Evolutionary conservation across 2,797 vertebrate species (phyloP).

Genomic region (Tinamus major): DNA sequence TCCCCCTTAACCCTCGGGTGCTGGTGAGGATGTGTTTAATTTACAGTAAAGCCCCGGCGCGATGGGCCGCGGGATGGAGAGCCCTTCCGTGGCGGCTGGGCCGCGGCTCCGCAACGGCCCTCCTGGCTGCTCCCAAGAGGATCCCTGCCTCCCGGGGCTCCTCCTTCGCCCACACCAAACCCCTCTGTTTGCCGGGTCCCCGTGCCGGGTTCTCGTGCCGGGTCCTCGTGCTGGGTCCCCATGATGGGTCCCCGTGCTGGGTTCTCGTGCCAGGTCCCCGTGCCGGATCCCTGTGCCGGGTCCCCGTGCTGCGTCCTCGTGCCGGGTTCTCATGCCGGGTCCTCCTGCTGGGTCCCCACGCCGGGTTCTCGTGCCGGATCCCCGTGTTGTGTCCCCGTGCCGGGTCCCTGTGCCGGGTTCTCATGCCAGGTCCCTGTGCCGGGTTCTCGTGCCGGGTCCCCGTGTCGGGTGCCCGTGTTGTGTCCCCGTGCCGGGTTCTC

Average conservation of each 20-base stretch:
- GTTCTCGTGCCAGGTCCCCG: accelerated
- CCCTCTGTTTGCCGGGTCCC: too few species aligned
- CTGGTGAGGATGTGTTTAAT: constrained; percentile 64
- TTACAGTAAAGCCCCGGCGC: constrained; percentile 62
- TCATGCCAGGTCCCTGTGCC: background rate
- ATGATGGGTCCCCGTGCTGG: background rate
- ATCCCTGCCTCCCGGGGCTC: too few species aligned
- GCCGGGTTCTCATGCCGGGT: background rate
- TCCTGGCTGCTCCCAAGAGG: too few species aligned
- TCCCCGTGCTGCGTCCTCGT: background rate
- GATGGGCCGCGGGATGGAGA: constrained; percentile 56
- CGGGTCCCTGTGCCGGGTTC: too few species aligned
- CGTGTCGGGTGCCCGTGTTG: too few species aligned
- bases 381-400: too few species aligned
- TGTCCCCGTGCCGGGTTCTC: too few species aligned
- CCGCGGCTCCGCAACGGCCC: too few species aligned
- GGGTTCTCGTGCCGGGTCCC: background rate
- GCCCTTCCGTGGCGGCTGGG: background rate
- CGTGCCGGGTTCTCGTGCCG: too few species aligned
- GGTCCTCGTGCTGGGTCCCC: background rate
- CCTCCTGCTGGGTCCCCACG: accelerated
- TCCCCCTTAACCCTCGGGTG: constrained; percentile 67
- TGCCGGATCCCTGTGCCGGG: accelerated
- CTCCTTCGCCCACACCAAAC: too few species aligned
- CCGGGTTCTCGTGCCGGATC: background rate